Evolutionary conservation across 2,113 vertebrate genomes (phyloP), one percentile per base, ranked within the genome.

Genomic region (Gasterosteus nipponicus): DNA sequence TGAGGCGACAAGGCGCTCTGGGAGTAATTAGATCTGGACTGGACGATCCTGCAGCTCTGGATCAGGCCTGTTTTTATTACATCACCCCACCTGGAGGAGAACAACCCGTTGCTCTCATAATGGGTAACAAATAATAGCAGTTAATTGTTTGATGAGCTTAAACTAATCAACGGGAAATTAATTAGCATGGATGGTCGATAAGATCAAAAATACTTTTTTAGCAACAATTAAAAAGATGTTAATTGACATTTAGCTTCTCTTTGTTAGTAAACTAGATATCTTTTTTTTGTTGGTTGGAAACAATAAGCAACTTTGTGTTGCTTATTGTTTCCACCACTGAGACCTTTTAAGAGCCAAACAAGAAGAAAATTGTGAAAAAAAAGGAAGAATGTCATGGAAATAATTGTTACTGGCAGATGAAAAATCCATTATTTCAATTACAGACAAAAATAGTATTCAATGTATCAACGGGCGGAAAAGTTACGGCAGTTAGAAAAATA

Each of bases 1-100:
- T 56, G 57, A 60, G 76, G 78, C 42, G 35, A 77, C 51, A 46
- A 81, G 67, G 69, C 5, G 44, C 19, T 80, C 70, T 53, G 57
- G 68, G 60, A 80, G 26, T 71, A 70, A 77, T 77, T 53, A 38
- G 12, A 61, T 87, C 26, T 63, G 0, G 2, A 74, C 26, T 10
- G 10, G 62, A 60, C 33, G 9, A 56, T 33, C 29, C 10, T 16
- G 54, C 58, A 62, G 58, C 29, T 60, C 58, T 49, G 61, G 10
- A 75, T 42, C 29, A 26, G 33, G 10, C 1, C 31, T 8, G 14
- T 7, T 41, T 39, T 33, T 8, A 47, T 66, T 3, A 41, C 5
- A 70, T 58, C 41, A 47, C 2, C 44, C 53, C 42, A 26, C 29
- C 41, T 15, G 0, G 3, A 75, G 41, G 22, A 54, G 6, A 61